Percentiles rank a stretch among this genome's conserved stretches.
Evolutionary conservation across 1,140 invertebrate genomes (phyloP).

Genomic region (Halyomorpha halys): DNA sequence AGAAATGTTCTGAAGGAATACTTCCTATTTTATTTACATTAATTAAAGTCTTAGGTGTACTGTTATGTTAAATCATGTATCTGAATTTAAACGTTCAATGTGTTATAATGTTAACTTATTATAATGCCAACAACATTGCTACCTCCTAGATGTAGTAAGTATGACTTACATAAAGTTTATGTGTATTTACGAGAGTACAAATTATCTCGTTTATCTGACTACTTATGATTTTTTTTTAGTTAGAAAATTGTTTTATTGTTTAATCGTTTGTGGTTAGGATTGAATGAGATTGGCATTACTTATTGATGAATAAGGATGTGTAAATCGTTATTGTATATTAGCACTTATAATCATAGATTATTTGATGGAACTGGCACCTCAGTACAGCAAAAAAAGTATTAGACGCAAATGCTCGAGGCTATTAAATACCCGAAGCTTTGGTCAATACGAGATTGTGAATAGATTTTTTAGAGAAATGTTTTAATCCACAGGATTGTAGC

Average conservation of each 20-base stretch:
- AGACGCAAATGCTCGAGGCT: background rate
- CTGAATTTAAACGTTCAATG: slow-evolving; percentile 26
- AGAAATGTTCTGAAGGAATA: background rate
- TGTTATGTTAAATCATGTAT: slow-evolving; percentile 26
- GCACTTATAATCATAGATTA: background rate
- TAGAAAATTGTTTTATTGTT: background rate
- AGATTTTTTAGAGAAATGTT: slow-evolving; percentile 20
- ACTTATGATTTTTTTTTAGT: background rate
- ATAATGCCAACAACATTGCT: slow-evolving; percentile 29
- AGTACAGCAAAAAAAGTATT: slow-evolving; percentile 25
- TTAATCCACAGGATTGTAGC: slow-evolving; percentile 19
- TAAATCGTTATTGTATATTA: slow-evolving; percentile 10
- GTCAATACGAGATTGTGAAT: slow-evolving; percentile 21
- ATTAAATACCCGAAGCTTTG: slow-evolving; percentile 12
- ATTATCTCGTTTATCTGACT: background rate
- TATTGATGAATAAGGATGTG: background rate
- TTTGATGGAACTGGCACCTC: slow-evolving; percentile 23
- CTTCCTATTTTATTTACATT: background rate
- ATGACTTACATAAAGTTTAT: background rate
- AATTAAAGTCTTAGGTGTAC: background rate
- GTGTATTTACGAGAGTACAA: background rate
- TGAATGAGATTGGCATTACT: background rate
- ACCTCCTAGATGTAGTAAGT: slow-evolving; percentile 26
- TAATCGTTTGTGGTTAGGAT: background rate
- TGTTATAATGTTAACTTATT: slow-evolving; percentile 26